Base-by-base conservation (phyloP, 2,888 invertebrate species). In the Mimachlamys varia region DNA sequence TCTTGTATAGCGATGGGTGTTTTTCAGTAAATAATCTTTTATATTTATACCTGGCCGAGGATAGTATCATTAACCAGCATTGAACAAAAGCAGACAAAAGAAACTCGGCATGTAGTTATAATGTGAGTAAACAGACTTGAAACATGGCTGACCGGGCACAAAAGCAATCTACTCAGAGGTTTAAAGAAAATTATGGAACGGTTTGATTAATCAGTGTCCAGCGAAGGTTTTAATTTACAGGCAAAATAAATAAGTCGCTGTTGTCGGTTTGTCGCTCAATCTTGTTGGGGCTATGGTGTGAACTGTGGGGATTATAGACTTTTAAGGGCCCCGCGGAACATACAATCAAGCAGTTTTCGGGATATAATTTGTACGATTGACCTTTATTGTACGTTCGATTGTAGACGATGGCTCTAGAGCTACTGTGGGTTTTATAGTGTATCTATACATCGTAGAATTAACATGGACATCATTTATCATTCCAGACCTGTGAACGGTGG, bases 211-310 rank as follows among this genome's bases (percentile, higher is more conserved):
- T 76, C 27, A 76, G 33, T 27, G 76, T 76, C 76, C 33, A 33
- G 76, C 27, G 33, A 27, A 33, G 76, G 76, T 33, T 76, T 76
- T 76, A 76, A 76, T 76, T 76, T 76, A 76, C 76, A 76, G 76
- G 33, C 27, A 33, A 76, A 76, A 76, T 76, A 76, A 33, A 76
- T 76, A 76, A 33, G 76, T 76, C 33, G 76, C 27, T 33, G 0
- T 76, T 27, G 27, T 76, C 0, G 76, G 27, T 76, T 0, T 12
- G 76, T 22, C 62, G 22, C 22, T 62, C n/a, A 62, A 22, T 62
- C 22, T 7, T 22, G 62, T n/a, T 62, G n/a, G 62, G 22, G 62
- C 62, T 62, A 17, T n/a, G 19, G 76, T 76, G 33, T 76, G 76
- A 76, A 76, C 27, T 33, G 22, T 22, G 33, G 13, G 76, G 76